Evolutionary conservation across 2,797 vertebrate species (phyloP).

Genomic region (Myotis pilosus): DNA sequence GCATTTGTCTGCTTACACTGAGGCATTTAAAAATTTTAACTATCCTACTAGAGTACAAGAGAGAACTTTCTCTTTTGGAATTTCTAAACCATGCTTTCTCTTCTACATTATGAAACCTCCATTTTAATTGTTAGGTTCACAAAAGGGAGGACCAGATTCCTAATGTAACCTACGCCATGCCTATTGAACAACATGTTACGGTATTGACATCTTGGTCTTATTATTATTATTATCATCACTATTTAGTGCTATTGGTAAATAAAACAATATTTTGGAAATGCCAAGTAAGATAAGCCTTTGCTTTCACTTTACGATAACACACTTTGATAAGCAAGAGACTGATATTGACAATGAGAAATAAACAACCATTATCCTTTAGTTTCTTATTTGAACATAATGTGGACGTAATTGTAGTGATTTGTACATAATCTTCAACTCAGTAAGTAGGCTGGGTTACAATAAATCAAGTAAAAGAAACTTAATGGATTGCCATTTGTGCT

Average conservation of each 20-base stretch:
- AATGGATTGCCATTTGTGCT: slow-evolving; percentile 58
- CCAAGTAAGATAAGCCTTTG: slow-evolving; percentile 5
- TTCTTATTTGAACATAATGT: slow-evolving; percentile 62
- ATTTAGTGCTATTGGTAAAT: background rate
- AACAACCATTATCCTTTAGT: slow-evolving; percentile 50
- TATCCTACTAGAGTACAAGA: background rate
- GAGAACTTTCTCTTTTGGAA: background rate
- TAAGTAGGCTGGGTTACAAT: slow-evolving; percentile 64
- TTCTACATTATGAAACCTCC: background rate
- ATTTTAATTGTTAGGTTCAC: background rate
- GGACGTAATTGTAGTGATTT: slow-evolving; percentile 74
- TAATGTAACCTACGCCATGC: background rate
- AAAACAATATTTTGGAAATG: background rate
- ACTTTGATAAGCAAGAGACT: slow-evolving; percentile 16
- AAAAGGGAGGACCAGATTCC: background rate
- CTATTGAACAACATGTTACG: background rate
- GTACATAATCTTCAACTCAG: slow-evolving; percentile 69
- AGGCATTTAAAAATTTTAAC: background rate
- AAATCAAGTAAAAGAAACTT: slow-evolving; percentile 67
- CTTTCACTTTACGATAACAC: background rate
- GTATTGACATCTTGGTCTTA: background rate
- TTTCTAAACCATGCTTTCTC: background rate
- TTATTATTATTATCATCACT: background rate
- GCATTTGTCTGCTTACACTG: background rate
- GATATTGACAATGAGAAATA: slow-evolving; percentile 46